phyloP scores from a whole-genome alignment of 2,113 vertebrate species.

The Triplophysa dalaica region DNA sequence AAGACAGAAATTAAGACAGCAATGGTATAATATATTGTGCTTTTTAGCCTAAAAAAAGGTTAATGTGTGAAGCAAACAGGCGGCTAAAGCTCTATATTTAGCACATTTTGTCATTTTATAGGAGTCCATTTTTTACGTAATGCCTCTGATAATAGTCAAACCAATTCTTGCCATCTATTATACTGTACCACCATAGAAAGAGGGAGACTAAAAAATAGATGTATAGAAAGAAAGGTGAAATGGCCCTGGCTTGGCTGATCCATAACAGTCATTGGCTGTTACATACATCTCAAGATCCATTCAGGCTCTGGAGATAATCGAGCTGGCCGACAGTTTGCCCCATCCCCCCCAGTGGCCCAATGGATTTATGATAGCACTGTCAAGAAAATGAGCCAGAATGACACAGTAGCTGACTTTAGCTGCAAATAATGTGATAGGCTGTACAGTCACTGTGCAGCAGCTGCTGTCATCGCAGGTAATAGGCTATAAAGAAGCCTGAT shows the following conservation, averaged over 20 bases:
- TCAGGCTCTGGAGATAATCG: conserved; percentile 99
- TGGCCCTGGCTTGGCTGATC: conserved; percentile 95
- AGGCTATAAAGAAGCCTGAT: conserved; percentile 99
- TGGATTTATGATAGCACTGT: conserved; percentile 99
- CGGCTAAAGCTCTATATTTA: neutral
- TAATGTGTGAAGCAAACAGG: too few relatives aligned
- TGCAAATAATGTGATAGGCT: conserved; percentile 99
- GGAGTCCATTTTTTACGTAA: neutral
- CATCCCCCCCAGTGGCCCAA: conserved; percentile 90
- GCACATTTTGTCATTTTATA: neutral
- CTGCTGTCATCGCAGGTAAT: conserved; percentile 99
- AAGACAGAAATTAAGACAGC: too few relatives aligned
- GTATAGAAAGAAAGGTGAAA: conserved; percentile 75
- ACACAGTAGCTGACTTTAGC: conserved; percentile 99
- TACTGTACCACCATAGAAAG: conserved; percentile 14
- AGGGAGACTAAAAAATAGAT: conserved; percentile 51
- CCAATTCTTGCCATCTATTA: conserved; percentile 35
- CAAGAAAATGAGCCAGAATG: conserved; percentile 99
- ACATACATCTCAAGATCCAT: conserved; percentile 99
- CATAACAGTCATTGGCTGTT: conserved; percentile 99
- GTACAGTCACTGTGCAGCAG: conserved; percentile 97
- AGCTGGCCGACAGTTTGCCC: conserved; percentile 95
- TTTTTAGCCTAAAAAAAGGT: too few relatives aligned
- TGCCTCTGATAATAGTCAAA: neutral
- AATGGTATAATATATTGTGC: too few relatives aligned